Evolutionary conservation across 1,140 invertebrate species (phyloP).

Genomic region (Caenorhabditis latens): DNA sequence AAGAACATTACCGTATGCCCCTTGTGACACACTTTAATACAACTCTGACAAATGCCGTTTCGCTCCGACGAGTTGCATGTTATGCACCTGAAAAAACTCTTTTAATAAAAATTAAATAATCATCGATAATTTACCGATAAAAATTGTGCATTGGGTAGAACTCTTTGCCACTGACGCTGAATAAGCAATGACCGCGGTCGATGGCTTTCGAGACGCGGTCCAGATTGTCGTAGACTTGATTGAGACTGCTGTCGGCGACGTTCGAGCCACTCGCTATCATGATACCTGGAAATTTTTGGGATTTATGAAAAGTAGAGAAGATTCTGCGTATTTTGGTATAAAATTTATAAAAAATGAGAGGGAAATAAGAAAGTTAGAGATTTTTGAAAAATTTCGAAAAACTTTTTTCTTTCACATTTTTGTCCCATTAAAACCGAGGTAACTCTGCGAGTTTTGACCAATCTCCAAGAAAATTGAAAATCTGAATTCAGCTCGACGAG

Average conservation of each 20-base stretch:
- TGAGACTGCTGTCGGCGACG: neutral
- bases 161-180: conserved; percentile 20
- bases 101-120: neutral
- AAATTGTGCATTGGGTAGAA: conserved; percentile 49
- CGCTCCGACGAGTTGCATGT: conserved; percentile 34
- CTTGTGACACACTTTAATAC: conserved; percentile 31
- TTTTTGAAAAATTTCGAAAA: too few species aligned
- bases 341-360: too few species aligned
- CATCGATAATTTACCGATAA: conserved; percentile 1
- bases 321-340: too few species aligned
- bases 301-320: neutral
- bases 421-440: too few species aligned
- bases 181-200: neutral
- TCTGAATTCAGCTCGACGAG: too few species aligned
- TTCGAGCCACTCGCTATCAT: neutral
- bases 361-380: too few species aligned
- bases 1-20: conserved; percentile 23
- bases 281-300: too few species aligned
- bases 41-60: conserved; percentile 24
- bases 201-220: conserved; percentile 9
- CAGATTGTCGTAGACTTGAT: conserved; percentile 37
- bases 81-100: conserved; percentile 3
- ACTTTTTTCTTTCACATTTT: too few species aligned
- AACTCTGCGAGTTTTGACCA: too few species aligned
- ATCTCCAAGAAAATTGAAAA: too few species aligned